Evolutionary conservation across 2,113 vertebrate genomes (phyloP).

Genomic region (Malurus elegans): DNA sequence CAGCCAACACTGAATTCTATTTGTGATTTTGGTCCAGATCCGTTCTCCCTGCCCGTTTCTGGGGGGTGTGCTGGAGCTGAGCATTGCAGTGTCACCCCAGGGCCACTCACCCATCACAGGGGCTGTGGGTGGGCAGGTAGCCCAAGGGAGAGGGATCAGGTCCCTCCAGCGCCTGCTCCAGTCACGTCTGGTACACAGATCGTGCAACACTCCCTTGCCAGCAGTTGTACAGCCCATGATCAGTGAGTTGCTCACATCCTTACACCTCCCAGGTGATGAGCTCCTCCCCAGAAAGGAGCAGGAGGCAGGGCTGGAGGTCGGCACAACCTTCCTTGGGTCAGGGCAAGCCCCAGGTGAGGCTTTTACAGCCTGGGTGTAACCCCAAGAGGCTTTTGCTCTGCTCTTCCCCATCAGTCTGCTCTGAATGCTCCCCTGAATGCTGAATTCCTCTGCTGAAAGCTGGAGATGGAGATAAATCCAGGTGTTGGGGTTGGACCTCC

Average conservation of each 20-base stretch:
- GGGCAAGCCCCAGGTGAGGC: not conserved
- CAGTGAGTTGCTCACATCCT: rapidly evolving
- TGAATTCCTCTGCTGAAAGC: not conserved
- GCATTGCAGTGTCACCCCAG: rapidly evolving
- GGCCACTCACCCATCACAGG: rapidly evolving
- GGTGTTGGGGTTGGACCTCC: not conserved
- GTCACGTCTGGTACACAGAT: rapidly evolving
- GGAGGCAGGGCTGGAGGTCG: not conserved
- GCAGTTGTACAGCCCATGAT: rapidly evolving
- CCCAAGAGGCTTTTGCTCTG: not conserved
- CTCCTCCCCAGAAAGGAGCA: not conserved
- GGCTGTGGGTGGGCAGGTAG: not conserved
- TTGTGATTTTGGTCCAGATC: not conserved
- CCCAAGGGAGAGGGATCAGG: not conserved
- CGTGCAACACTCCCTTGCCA: rapidly evolving
- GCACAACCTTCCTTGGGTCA: not conserved
- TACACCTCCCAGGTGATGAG: not conserved
- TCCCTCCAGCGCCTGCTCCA: not conserved
- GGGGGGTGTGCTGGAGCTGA: not conserved
- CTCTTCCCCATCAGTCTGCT: not conserved
- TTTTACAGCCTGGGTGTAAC: not conserved
- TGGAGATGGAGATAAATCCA: not conserved
- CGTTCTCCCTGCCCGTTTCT: not conserved
- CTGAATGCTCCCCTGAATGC: not conserved
- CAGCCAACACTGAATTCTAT: not conserved